These are phyloP conservation scores for Semnornis frantzii DNA, from an alignment of 2,113 vertebrate species.

Conservation along the genomic window DNA sequence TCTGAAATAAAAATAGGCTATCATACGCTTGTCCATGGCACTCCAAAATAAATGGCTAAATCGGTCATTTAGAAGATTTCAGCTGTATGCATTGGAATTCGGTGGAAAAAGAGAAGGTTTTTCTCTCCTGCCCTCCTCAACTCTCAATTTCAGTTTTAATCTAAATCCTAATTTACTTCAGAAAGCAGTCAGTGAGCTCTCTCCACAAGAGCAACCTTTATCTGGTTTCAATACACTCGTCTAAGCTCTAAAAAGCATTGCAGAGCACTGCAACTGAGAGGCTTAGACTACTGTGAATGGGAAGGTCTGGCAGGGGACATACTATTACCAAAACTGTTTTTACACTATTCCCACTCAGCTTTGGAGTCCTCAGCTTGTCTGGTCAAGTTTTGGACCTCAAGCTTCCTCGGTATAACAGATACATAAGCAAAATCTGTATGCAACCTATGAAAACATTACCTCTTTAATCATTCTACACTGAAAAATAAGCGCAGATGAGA, in stretches of 20 bases:
- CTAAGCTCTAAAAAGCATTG: background rate
- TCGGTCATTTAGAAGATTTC: background rate
- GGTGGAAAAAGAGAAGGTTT: background rate
- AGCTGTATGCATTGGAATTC: background rate
- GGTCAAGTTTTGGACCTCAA: background rate
- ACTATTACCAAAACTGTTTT: background rate
- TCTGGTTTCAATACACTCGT: background rate
- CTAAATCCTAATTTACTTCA: background rate
- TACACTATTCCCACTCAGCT: background rate
- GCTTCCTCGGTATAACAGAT: background rate
- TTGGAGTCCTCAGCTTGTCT: background rate
- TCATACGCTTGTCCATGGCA: background rate
- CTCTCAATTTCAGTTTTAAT: background rate
- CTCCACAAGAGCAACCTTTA: background rate
- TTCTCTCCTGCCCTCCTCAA: background rate
- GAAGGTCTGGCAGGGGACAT: background rate
- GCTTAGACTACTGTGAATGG: background rate
- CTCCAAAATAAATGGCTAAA: background rate
- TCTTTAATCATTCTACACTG: background rate
- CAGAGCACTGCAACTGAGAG: background rate
- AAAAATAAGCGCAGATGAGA: background rate
- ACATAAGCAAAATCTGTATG: background rate
- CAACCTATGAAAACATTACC: background rate
- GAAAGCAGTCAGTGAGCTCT: background rate
- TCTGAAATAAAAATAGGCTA: slow-evolving; percentile 32